phyloP scores from a whole-genome alignment of 2,888 invertebrate species.

The Notocelia uddmanniana region DNA sequence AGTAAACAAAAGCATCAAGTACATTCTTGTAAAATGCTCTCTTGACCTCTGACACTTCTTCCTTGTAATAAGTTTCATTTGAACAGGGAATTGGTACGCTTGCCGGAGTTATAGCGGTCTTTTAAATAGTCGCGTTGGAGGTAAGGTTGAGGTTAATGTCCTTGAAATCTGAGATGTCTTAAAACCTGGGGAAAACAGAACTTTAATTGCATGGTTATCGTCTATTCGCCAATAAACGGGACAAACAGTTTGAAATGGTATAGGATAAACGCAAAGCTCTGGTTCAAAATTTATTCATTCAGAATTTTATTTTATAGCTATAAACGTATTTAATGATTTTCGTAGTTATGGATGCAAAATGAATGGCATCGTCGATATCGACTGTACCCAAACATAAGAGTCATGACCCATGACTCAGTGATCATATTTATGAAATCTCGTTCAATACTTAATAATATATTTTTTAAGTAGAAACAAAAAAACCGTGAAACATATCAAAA shows the following conservation, averaged over 20 bases:
- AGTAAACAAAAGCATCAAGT: not conserved
- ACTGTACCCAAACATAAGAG: too few relatives aligned
- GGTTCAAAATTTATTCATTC: too few relatives aligned
- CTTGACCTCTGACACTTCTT: not conserved
- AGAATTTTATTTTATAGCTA: too few relatives aligned
- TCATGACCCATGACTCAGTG: too few relatives aligned
- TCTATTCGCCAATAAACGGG: not conserved
- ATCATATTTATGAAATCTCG: too few relatives aligned
- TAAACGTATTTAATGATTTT: too few relatives aligned
- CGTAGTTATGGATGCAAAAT: too few relatives aligned
- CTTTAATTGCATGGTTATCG: not conserved
- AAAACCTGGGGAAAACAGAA: not conserved
- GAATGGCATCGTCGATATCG: too few relatives aligned
- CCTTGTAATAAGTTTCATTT: not conserved
- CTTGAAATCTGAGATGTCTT: slow-evolving; percentile 6
- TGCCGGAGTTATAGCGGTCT: not conserved
- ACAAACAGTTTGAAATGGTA: not conserved
- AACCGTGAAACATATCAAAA: too few relatives aligned
- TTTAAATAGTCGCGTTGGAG: not conserved
- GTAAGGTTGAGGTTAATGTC: not conserved
- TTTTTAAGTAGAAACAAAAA: too few relatives aligned
- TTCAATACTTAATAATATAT: too few relatives aligned
- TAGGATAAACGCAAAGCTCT: too few relatives aligned
- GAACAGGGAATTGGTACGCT: slow-evolving; percentile 1
- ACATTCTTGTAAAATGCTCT: not conserved